Evolutionary conservation across 35 echinoderm and acorn worm species (phyloP), one percentile per base, ranked within the genome.

Genomic region (Apostichopus parvimensis): DNA sequence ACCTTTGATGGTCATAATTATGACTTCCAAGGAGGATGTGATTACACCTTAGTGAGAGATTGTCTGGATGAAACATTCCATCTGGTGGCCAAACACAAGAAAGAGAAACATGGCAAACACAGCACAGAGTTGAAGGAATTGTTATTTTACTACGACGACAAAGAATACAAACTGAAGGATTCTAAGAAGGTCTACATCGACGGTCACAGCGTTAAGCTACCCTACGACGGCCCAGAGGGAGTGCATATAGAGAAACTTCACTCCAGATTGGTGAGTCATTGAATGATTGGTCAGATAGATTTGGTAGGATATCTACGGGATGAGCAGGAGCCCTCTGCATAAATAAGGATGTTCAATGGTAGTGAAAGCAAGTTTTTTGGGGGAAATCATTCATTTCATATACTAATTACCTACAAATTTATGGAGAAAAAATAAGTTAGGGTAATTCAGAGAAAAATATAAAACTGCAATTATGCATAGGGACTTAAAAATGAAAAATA

Each of bases 1-100:
- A 98, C 96, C 9, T 98, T 98, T 77, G 96, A 98, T 57, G 79
- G 57, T 2, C 55, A 76, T 25, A 91, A 85, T 82, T 89, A 98
- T 73, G 82, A 94, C 86, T 98, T 95, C 60, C 91, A 95, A 21
- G 93, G 96, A 14, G 87, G 90, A 18, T 98, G 96, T 87, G 90
- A 92, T 5, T 96, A 96, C 62, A 96, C 89, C 8, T 79, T 98
- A 24, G 96, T 95, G n/a, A 92, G 81, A 80, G 93, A 97, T 59
- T 94, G 95, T 28, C 28, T 53, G 14, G 53, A 70, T 57, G 79
- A 56, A 25, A 77, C 54, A 28, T 90, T 64, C 83, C 83, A 87
- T 65, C 83, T 87, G 56, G 83, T 87, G 55, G 83, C 83, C 58
- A 87, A 87, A 87, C 83, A 87, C 83, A 65, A 87, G 55, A 87